Evolutionary conservation across 2,888 invertebrate genomes (phyloP).

Genomic region (Melipona bicolor): DNA sequence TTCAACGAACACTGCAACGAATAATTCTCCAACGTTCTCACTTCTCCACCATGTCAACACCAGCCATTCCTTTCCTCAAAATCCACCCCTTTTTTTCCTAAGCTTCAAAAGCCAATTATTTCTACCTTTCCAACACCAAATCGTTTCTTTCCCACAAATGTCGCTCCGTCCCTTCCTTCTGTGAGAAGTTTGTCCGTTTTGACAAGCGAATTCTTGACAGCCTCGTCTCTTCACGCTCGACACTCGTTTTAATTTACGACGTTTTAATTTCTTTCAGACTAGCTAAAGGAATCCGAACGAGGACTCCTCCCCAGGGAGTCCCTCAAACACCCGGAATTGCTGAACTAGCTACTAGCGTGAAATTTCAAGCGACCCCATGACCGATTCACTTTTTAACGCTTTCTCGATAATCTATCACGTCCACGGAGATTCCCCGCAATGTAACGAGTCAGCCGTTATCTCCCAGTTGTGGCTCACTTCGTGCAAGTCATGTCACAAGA

Average conservation of each 20-base stretch:
- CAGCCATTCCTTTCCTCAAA: not conserved
- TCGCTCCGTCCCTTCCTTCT: no score
- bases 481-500: not conserved
- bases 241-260: not conserved
- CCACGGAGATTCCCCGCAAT: constrained; percentile 66
- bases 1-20: not conserved
- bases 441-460: constrained; percentile 73
- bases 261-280: not conserved
- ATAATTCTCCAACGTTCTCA: not conserved
- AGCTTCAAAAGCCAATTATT: not conserved
- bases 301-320: not conserved
- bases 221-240: not conserved
- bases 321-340: no score
- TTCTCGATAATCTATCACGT: constrained; percentile 46
- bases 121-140: no score
- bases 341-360: not conserved
- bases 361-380: constrained; percentile 39
- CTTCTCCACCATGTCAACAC: no score
- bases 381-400: constrained; percentile 67
- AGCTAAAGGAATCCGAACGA: not conserved
- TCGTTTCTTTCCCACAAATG: no score
- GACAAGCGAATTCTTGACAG: not conserved
- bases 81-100: not conserved
- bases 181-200: no score
- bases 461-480: constrained; percentile 65